Evolutionary conservation across 2,888 invertebrate genomes (phyloP).

Genomic region (Lypha dubia): DNA sequence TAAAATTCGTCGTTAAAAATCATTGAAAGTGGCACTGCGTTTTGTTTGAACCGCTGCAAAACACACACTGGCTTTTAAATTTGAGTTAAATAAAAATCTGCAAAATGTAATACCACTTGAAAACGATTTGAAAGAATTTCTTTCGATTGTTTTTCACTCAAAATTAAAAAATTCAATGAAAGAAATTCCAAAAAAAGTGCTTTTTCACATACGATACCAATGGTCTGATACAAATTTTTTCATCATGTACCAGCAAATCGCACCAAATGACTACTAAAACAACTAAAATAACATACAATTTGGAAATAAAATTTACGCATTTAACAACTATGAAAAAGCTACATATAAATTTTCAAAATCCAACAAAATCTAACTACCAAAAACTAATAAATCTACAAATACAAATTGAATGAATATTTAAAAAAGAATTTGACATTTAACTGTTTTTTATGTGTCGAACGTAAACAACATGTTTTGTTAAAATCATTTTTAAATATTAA

Average conservation of each 20-base stretch:
- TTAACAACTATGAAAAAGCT: slow-evolving; percentile 37
- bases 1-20: slow-evolving; percentile 56
- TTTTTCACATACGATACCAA: slow-evolving; percentile 84
- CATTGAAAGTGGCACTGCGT: slow-evolving; percentile 70
- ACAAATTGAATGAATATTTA: slow-evolving; percentile 49
- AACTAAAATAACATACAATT: slow-evolving; percentile 31
- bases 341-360: slow-evolving; percentile 25
- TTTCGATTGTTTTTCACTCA: slow-evolving; percentile 66
- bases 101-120: slow-evolving; percentile 72
- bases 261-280: slow-evolving; percentile 74
- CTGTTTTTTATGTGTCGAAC: slow-evolving; percentile 69
- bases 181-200: slow-evolving; percentile 78
- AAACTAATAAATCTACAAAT: neutral
- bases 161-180: slow-evolving; percentile 69
- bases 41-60: slow-evolving; percentile 61
- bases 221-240: slow-evolving; percentile 84
- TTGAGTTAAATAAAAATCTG: slow-evolving; percentile 43
- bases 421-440: slow-evolving; percentile 67
- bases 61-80: slow-evolving; percentile 37
- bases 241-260: slow-evolving; percentile 84
- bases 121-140: slow-evolving; percentile 68
- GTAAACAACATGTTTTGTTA: slow-evolving; percentile 75
- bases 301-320: slow-evolving; percentile 49
- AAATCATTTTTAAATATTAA: slow-evolving; percentile 70
- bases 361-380: slow-evolving; percentile 34